These are phyloP conservation scores for Stichopus chloronotus DNA, from an alignment of 35 echinoderm and acorn worm species.

Conservation along the genomic window DNA sequence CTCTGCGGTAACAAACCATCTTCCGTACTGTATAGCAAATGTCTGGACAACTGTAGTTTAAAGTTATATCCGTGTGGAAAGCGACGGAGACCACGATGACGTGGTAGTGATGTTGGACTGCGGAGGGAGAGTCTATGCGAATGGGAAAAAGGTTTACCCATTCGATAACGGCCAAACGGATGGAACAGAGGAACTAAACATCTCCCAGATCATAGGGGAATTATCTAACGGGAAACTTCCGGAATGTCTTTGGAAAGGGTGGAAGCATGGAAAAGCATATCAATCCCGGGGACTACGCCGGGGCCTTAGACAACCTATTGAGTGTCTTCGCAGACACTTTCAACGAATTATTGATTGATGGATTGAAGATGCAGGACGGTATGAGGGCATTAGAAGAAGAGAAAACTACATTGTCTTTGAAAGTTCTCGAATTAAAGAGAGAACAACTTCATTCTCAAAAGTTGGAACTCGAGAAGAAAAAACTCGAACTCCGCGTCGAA, in stretches of 20 bases:
- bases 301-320: slow-evolving; percentile 70
- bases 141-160: slow-evolving; percentile 79
- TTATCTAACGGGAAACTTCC: slow-evolving; percentile 55
- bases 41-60: slow-evolving; percentile 88
- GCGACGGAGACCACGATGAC: slow-evolving; percentile 58
- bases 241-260: slow-evolving; percentile 59
- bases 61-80: slow-evolving; percentile 85
- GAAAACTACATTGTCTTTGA: slow-evolving; percentile 80
- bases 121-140: slow-evolving; percentile 83
- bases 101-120: slow-evolving; percentile 82
- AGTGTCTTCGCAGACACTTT: slow-evolving; percentile 73
- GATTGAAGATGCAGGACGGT: slow-evolving; percentile 75
- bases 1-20: slow-evolving; percentile 65
- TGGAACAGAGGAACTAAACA: slow-evolving; percentile 11
- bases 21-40: slow-evolving; percentile 85
- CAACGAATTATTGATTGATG: slow-evolving; percentile 76
- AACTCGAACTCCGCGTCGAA: slow-evolving; percentile 84
- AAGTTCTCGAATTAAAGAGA: slow-evolving; percentile 81
- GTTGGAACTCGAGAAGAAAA: slow-evolving; percentile 84
- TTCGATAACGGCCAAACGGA: slow-evolving; percentile 47
- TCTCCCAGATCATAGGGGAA: slow-evolving; percentile 53
- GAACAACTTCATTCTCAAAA: slow-evolving; percentile 88
- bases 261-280: slow-evolving; percentile 70
- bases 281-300: slow-evolving; percentile 65
- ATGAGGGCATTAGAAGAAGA: slow-evolving; percentile 79